Base-by-base conservation (phyloP, 2,113 vertebrate species). In the Aspidoscelis tigris region DNA sequence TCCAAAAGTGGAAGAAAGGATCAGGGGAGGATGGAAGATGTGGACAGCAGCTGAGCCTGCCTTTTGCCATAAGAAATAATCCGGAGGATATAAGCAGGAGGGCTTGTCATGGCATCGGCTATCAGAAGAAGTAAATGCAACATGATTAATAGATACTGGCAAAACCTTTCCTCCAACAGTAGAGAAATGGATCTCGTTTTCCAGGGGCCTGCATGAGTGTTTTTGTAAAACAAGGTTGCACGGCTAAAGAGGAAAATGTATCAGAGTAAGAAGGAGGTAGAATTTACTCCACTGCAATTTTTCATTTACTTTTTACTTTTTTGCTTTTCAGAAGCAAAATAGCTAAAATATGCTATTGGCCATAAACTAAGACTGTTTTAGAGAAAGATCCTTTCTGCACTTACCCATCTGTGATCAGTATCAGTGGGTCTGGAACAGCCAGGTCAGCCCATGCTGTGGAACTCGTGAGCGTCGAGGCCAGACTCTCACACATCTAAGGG, bases 1-100 rank as follows among this genome's bases (percentile, higher is more conserved):
- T 95, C 86, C 90, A 92, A 91, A 58, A 85, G 84, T 77, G 89
- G 82, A 92, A 95, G 91, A 39, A 94, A 92, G 86, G 88, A 64
- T 69, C 88, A 89, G 78, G 90, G 89, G 87, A 93, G 82, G 91
- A 91, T 90, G 84, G 86, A 89, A 86, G 80, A 82, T 87, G 70
- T 47, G 1, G 69, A 85, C 41, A 70, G 89, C 89, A 90, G 89
- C 88, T 65, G 86, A 87, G 73, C 33, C 66, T 90, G 74, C 91
- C 86, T 90, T 89, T 89, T 91, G 86, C 88, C 86, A 87, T 90
- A 93, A 91, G 86, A 91, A 73, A 92, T 88, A 87, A 58, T 84
- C 83, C 22, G 61, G 84, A 86, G 69, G 80, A 87, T 89, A 81
- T 66, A 79, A 89, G 82, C 81, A 87, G 83, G 14, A 41, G 76